Conservation (phyloP, 2,888 invertebrate genomes). For the Drosophila pullipes region DNA sequence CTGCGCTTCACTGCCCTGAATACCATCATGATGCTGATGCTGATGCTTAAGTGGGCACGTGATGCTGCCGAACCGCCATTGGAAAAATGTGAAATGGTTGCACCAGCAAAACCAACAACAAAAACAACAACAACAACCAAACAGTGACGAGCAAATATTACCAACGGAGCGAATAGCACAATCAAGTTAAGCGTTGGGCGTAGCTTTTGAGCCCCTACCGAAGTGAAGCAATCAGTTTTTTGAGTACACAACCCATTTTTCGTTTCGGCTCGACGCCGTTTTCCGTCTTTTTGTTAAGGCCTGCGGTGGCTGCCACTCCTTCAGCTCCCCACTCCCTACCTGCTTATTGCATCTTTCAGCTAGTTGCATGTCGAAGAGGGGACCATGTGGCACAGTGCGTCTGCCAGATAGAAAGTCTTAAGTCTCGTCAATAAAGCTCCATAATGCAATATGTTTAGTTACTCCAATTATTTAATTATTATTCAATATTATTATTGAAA, state of each 20-base stretch:
- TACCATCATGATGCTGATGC: slow-evolving; percentile 66
- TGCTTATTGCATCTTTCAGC: neutral
- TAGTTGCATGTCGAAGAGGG: neutral
- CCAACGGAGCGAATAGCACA: neutral
- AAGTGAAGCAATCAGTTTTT: slow-evolving; percentile 65
- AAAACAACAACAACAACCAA: slow-evolving; percentile 23
- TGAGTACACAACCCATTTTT: slow-evolving; percentile 39
- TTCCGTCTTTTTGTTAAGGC: slow-evolving; percentile 14
- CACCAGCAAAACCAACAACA: slow-evolving; percentile 18
- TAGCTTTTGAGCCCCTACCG: neutral
- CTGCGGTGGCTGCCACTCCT: slow-evolving; percentile 12
- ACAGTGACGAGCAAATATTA: slow-evolving; percentile 11
- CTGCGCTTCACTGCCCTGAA: slow-evolving; percentile 69
- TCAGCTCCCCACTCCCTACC: neutral
- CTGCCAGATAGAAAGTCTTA: neutral
- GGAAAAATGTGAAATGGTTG: slow-evolving; percentile 38
- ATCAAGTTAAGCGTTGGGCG: neutral
- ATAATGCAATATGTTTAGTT: too few species aligned
- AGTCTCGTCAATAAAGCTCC: too few species aligned
- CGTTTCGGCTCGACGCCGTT: slow-evolving; percentile 41
- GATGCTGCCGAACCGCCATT: slow-evolving; percentile 44
- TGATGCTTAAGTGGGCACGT: slow-evolving; percentile 75
- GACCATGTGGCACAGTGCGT: slow-evolving; percentile 1
- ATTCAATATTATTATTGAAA: neutral
- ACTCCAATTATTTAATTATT: too few species aligned